Base-by-base conservation (phyloP, 2,113 vertebrate species). In the Lates calcarifer region DNA sequence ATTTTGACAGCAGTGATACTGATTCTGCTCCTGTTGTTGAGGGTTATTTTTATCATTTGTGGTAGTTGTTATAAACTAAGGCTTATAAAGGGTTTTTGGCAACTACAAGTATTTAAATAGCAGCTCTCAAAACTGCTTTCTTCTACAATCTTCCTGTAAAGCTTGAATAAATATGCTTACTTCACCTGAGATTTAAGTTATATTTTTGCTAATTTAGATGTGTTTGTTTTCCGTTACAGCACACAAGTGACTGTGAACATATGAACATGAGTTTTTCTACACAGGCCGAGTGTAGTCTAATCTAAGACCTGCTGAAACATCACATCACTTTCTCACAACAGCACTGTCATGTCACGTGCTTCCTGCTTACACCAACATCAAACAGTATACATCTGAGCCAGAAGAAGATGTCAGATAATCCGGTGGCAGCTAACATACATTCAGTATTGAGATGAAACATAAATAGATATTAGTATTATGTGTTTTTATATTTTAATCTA, bases 321-420 rank as follows among this genome's bases (percentile, higher is more conserved):
- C 58, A 65, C 14, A 31, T 39, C 17, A 24, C 24, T 49, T 10
- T 51, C 9, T 11, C 6, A 51, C 22, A n/a, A 37, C 33, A 31
- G n/a, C 20, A 9, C 3, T n/a, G 22, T 51, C 20, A n/a, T 14
- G 28, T 39, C 53, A 33, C 8, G 3, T 53, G 51, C 51, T 79
- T 79, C 78, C 78, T 77, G 78, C 65, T 71, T 13, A 55, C 8
- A 24, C 14, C 35, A 31, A 60, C 11, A 26, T 12, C 18, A 33
- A 33, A 28, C 10, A 17, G 29, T 41, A 20, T 61, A 51, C 9
- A 28, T 51, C 72, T 66, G 12, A 71, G 49, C 11, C 2, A 24
- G 73, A 2, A 70, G 24, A 18, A 79, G 49, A 75, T 55, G 22
- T 43, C 1, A 43, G 49, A 66, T 55, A 35, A 43, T 62, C 5